Evolutionary conservation across 2,113 vertebrate species (phyloP).

Genomic region (Plestiodon gilberti): DNA sequence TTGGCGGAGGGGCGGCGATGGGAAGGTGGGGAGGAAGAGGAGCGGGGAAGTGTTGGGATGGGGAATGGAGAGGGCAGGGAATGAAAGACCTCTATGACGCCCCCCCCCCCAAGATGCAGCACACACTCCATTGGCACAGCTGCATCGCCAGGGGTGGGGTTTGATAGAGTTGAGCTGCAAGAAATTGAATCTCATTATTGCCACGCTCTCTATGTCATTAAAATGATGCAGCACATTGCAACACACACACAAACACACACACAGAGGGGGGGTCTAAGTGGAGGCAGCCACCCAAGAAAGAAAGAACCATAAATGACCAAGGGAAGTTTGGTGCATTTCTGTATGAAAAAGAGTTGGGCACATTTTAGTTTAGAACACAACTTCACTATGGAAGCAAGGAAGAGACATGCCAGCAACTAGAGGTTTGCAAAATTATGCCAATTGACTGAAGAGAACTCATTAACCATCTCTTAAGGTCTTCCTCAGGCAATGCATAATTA

Average conservation of each 20-base stretch:
- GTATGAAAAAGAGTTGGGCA: not conserved
- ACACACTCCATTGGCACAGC: too few species aligned
- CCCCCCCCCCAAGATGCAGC: too few species aligned
- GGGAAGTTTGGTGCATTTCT: not conserved
- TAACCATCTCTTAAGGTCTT: not conserved
- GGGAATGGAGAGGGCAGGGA: not conserved
- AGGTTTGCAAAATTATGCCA: not conserved
- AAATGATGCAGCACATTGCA: rapidly evolving
- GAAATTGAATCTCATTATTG: too few species aligned
- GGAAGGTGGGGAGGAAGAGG: too few species aligned
- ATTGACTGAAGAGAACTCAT: not conserved
- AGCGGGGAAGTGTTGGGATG: not conserved
- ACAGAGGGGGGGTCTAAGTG: not conserved
- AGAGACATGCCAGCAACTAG: not conserved
- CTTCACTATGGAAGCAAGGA: not conserved
- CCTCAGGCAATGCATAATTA: not conserved
- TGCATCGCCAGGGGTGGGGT: too few species aligned
- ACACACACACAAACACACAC: not conserved
- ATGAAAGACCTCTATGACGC: too few species aligned
- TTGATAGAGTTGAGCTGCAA: too few species aligned
- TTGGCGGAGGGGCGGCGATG: too few species aligned
- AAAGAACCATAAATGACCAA: not conserved
- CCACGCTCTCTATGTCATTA: not conserved
- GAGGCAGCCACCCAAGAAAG: not conserved
- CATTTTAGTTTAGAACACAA: not conserved